Percentiles rank a stretch among this genome's conserved stretches.
Evolutionary conservation across 1,140 invertebrate species (phyloP).

Genomic region (Diachasma alloeum): DNA sequence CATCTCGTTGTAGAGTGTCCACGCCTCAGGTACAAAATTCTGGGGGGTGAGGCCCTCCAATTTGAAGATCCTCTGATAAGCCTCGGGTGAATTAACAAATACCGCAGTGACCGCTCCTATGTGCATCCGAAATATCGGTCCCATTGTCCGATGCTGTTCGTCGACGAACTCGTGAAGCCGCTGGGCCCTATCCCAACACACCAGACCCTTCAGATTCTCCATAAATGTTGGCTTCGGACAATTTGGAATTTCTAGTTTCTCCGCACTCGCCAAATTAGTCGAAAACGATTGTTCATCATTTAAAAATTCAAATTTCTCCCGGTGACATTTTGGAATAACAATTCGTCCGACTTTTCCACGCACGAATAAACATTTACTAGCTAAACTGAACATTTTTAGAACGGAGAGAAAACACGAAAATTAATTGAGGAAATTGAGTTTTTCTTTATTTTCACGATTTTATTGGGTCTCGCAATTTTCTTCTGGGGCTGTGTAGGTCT

Average conservation of each 20-base stretch:
- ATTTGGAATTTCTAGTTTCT: constrained; percentile 45
- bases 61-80: constrained; percentile 76
- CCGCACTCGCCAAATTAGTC: neutral
- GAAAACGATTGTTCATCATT: neutral
- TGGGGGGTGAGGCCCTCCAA: constrained; percentile 80
- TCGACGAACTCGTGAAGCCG: constrained; percentile 79
- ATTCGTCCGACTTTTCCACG: neutral
- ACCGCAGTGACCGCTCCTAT: constrained; percentile 74
- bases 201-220: constrained; percentile 53
- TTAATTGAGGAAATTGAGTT: too few species aligned
- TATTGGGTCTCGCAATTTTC: neutral
- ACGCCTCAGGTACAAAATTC: constrained; percentile 84
- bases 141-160: constrained; percentile 74
- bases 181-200: constrained; percentile 50
- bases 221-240: constrained; percentile 55
- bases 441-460: neutral
- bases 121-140: constrained; percentile 77
- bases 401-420: too few species aligned
- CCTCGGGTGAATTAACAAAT: constrained; percentile 75
- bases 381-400: neutral
- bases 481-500: neutral
- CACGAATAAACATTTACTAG: neutral
- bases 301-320: neutral
- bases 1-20: constrained; percentile 80
- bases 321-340: neutral